Conservation (phyloP, 1,140 invertebrate genomes). For the Drosophila orosa region DNA sequence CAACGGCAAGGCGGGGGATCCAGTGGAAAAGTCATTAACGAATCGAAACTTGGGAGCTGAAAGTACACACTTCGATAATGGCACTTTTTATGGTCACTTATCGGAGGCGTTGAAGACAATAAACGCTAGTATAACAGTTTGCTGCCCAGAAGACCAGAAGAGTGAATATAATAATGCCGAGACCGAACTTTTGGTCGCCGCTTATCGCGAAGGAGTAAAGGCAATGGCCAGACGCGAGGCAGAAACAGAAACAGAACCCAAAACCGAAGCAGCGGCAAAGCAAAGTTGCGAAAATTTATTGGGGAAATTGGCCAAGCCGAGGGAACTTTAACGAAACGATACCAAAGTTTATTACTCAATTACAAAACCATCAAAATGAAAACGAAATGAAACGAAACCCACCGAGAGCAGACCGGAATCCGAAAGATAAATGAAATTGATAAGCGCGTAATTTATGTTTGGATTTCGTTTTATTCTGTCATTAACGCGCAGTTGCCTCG, state of each 20-base stretch:
- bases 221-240: constrained; percentile 10
- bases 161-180: constrained; percentile 29
- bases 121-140: constrained; percentile 46
- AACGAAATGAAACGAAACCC: constrained; percentile 64
- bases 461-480: constrained; percentile 83
- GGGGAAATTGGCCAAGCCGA: constrained; percentile 48
- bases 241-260: neutral
- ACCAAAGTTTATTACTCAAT: constrained; percentile 83
- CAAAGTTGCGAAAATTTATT: constrained; percentile 70
- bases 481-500: constrained; percentile 75
- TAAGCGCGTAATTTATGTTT: constrained; percentile 84
- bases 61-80: constrained; percentile 55
- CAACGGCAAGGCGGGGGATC: neutral
- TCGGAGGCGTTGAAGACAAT: constrained; percentile 53
- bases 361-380: constrained; percentile 82
- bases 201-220: constrained; percentile 39
- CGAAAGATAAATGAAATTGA: constrained; percentile 83
- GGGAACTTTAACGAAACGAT: constrained; percentile 64
- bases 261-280: constrained; percentile 22
- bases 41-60: constrained; percentile 28
- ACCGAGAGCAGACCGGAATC: constrained; percentile 59
- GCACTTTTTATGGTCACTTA: constrained; percentile 62
- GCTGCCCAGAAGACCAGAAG: constrained; percentile 11
- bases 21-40: constrained; percentile 50
- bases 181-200: constrained; percentile 29